Base-by-base conservation (phyloP, 2,888 invertebrate species). In the Galerucella pusilla region DNA sequence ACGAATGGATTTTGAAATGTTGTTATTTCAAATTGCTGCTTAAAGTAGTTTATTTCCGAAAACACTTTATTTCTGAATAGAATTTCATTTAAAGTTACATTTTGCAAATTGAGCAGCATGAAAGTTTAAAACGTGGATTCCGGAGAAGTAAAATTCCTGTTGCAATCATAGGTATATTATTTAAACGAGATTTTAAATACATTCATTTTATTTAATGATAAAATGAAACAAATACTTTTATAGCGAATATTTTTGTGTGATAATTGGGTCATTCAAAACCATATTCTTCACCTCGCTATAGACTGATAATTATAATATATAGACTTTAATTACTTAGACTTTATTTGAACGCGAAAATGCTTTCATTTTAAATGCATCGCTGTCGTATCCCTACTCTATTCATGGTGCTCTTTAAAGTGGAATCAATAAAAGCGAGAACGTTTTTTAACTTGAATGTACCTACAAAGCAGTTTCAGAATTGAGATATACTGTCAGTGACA, bases 311-410 rank as follows among this genome's bases (percentile, higher is more conserved):
- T 52, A 63, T 52, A 35, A 59, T 16, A 49, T 14, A 54, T 54
- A 16, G 63, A 49, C 52, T 70, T 52, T 70, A 70, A 70, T 70
- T 70, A 70, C 63, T 70, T 57, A 70, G 63, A 28, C 70, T 63
- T 70, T 70, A 70, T 28, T 46, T 42, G 63, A 28, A 61, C 20
- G 46, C 11, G 63, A 61, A 54, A 60, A 60, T n/a, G 57, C 68
- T 59, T 45, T 68, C 42, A 59, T 52, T 64, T 25, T 42, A 60
- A 64, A 63, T 70, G 70, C 52, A 64, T 49, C 52, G 25, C 70
- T 61, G 57, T 20, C 59, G 49, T 35, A 65, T 65, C 12, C 28
- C 42, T 64, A 64, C 45, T 64, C 45, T 64, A 64, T 64, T 64
- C 45, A 64, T 10, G 11, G 14, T 16, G 35, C 45, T 16, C 16